Evolutionary conservation across 1,140 invertebrate species (phyloP).

Genomic region (Cherax destructor): DNA sequence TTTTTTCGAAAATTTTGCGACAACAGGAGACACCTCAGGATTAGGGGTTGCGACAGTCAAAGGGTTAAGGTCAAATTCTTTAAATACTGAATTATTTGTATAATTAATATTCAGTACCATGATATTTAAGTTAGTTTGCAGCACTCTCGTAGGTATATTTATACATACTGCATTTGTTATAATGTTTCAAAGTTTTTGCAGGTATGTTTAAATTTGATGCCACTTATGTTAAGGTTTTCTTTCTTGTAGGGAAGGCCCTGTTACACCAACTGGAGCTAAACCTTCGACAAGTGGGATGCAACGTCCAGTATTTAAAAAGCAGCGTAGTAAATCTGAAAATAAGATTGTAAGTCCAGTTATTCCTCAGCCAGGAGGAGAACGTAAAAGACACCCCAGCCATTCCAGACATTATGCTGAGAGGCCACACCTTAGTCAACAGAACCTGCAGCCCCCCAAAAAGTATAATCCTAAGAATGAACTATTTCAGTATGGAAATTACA

Average conservation of each 20-base stretch:
- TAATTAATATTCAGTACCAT: too few relatives aligned
- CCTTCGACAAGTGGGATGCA: slow-evolving; percentile 32
- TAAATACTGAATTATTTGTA: too few relatives aligned
- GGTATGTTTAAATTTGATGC: too few relatives aligned
- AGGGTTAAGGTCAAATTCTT: too few relatives aligned
- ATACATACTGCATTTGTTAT: too few relatives aligned
- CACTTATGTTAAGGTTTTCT: not conserved
- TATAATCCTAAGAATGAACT: slow-evolving; percentile 80
- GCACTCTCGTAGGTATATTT: too few relatives aligned
- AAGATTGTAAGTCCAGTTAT: slow-evolving; percentile 95
- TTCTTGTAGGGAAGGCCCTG: slow-evolving; percentile 15
- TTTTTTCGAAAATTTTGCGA: too few relatives aligned
- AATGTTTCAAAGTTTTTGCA: too few relatives aligned
- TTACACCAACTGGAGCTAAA: slow-evolving; percentile 49
- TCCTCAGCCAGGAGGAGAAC: slow-evolving; percentile 86
- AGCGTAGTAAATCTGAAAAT: slow-evolving; percentile 75
- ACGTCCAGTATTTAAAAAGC: slow-evolving; percentile 68
- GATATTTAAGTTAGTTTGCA: too few relatives aligned
- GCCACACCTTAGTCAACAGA: slow-evolving; percentile 45
- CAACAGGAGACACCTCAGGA: too few relatives aligned
- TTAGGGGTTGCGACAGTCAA: too few relatives aligned
- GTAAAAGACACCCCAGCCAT: slow-evolving; percentile 75
- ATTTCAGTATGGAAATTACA: slow-evolving; percentile 97
- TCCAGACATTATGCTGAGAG: slow-evolving; percentile 46
- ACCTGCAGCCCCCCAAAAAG: slow-evolving; percentile 46